phyloP scores from a whole-genome alignment of 2,113 vertebrate genomes.

The Melanocharis versteri region DNA sequence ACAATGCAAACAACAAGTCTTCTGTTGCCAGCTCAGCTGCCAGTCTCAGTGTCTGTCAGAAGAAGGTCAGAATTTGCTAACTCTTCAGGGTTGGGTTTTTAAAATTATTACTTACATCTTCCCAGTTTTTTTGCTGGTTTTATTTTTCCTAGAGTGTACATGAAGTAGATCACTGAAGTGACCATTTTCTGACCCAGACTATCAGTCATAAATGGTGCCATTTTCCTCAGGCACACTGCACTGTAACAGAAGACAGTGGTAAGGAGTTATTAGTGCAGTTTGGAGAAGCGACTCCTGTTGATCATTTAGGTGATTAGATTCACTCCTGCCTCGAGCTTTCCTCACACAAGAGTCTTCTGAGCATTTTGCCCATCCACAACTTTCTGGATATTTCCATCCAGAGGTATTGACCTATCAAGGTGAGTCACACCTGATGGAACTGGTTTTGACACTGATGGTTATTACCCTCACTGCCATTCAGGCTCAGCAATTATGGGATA shows the following conservation, averaged over 20 bases:
- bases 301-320: not conserved
- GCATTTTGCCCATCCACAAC: not conserved
- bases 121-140: not conserved
- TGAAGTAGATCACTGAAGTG: not conserved
- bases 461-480: not conserved
- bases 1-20: not conserved
- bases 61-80: not conserved
- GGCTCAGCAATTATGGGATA: not conserved
- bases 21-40: not conserved
- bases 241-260: not conserved
- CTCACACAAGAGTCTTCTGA: not conserved
- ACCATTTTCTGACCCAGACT: not conserved
- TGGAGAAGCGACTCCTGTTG: not conserved
- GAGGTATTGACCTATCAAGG: not conserved
- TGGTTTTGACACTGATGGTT: not conserved
- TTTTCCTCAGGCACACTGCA: not conserved
- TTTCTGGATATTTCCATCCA: not conserved
- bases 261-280: not conserved
- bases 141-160: rapidly evolving
- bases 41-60: not conserved
- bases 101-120: not conserved
- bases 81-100: not conserved
- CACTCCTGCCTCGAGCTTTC: not conserved
- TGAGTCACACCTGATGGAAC: not conserved
- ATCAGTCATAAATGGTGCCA: not conserved